Base-by-base conservation (phyloP, 2,113 vertebrate genomes). In the Deroptyus accipitrinus region DNA sequence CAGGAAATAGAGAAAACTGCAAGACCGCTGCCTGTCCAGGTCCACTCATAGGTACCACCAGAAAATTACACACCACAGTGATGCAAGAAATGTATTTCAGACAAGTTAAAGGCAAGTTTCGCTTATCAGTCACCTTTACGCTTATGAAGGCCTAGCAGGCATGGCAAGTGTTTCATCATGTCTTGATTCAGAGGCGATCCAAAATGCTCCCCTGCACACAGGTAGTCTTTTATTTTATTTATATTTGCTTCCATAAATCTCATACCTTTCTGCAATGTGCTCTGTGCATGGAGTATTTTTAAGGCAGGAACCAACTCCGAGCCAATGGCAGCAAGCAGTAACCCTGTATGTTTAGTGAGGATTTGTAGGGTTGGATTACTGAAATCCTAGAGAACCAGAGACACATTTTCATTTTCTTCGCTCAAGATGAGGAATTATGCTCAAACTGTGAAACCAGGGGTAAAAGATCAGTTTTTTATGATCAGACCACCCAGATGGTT, bases 141-240 rank as follows among this genome's bases (percentile, higher is more conserved):
- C 46, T 14, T 67, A 46, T 6, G 37, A 80, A 91, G 41, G 17
- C 18, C 48, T 66, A 52, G 52, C 64, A 90, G 66, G 41, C 64
- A 44, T 2, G 2, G 49, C 0, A 1, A 37, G n/a, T 6, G 13
- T 57, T 92, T 75, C 66, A 52, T 75, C 66, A 52, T 0, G 0
- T 67, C 33, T 66, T 61, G 46, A 48, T 41, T 46, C 73, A 72
- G 51, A 61, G 8, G 11, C 27, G 33, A 18, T 30, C 48, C 61
- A 52, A 88, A 78, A 86, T 6, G 15, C 73, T 73, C 42, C 30
- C 19, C 28, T 3, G 5, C 27, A 14, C 0, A 9, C 17, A 85
- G 49, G 19, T 5, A 39, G 24, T 49, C 69, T 82, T 84, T 70
- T 3, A 22, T 63, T 22, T 75, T 54, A 52, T 8, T 72, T 49